Conservation (phyloP, 2,888 invertebrate genomes). For the Drosophila testacea region DNA sequence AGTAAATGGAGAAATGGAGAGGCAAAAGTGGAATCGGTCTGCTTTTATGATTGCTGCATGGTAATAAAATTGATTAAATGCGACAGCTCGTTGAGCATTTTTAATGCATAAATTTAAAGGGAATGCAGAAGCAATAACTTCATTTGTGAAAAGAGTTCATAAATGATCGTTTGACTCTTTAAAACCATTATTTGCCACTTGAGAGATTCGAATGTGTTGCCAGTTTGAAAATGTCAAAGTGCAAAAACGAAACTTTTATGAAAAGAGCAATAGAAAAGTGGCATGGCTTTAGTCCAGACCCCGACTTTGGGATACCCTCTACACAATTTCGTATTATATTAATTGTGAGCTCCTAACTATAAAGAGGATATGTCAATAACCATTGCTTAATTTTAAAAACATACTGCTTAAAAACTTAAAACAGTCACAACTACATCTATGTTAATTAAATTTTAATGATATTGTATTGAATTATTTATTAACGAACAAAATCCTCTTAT, state of each 20-base stretch:
- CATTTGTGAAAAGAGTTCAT: not conserved
- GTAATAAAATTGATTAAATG: conserved; percentile 83
- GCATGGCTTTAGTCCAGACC: too few relatives aligned
- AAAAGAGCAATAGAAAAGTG: conserved; percentile 10
- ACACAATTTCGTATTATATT: too few relatives aligned
- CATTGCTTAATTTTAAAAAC: too few relatives aligned
- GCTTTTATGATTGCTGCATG: conserved; percentile 62
- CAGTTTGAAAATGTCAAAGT: conserved; percentile 33
- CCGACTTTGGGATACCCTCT: too few relatives aligned
- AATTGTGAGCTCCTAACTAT: too few relatives aligned
- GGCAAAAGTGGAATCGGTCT: conserved; percentile 29
- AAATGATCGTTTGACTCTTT: conserved; percentile 7
- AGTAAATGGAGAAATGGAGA: conserved; percentile 10
- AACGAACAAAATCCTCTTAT: too few relatives aligned
- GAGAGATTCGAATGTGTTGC: conserved; percentile 10
- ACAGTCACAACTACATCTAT: too few relatives aligned
- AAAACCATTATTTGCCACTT: conserved; percentile 22
- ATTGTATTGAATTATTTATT: too few relatives aligned
- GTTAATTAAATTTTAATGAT: too few relatives aligned
- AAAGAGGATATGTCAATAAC: too few relatives aligned
- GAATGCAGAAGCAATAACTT: conserved; percentile 6
- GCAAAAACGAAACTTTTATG: conserved; percentile 38
- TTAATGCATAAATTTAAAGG: conserved; percentile 77
- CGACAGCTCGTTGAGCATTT: conserved; percentile 62
- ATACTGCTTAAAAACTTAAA: too few relatives aligned